Conservation (phyloP, 2,113 vertebrate genomes). For the Sapajus apella region DNA sequence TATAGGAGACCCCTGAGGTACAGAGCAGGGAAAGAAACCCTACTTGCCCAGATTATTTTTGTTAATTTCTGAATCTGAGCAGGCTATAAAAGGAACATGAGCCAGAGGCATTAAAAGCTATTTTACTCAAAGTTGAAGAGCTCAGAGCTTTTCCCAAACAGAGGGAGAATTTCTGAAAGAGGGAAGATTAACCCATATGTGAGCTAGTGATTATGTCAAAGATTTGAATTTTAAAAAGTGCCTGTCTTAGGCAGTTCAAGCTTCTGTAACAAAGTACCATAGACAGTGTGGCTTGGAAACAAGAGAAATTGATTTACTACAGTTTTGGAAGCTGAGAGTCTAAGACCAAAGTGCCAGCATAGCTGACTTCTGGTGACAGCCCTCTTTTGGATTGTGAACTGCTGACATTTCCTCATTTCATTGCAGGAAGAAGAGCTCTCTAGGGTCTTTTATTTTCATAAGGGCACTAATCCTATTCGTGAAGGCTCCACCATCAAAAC, state of each 20-base stretch:
- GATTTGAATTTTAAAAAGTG: neutral
- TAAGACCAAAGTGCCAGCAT: neutral
- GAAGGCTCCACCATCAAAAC: no score
- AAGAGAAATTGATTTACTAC: neutral
- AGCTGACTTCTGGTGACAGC: neutral
- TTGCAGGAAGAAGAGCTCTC: neutral
- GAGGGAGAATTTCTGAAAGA: neutral
- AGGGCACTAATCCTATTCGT: neutral
- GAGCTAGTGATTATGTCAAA: neutral
- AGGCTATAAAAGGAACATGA: neutral
- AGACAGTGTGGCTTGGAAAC: neutral
- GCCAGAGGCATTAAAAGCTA: neutral
- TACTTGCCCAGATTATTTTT: neutral
- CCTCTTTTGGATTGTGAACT: neutral
- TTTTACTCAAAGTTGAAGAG: neutral
- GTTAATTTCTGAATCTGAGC: neutral
- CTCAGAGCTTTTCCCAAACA: neutral
- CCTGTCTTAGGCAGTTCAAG: neutral
- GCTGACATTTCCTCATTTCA: neutral
- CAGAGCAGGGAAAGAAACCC: neutral
- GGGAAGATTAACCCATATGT: neutral
- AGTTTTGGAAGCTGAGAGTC: neutral
- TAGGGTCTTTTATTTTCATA: neutral
- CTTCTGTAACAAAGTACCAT: neutral
- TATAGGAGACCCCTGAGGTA: neutral